Evolutionary conservation across 2,113 vertebrate species (phyloP).

Genomic region (Aegithalos caudatus): DNA sequence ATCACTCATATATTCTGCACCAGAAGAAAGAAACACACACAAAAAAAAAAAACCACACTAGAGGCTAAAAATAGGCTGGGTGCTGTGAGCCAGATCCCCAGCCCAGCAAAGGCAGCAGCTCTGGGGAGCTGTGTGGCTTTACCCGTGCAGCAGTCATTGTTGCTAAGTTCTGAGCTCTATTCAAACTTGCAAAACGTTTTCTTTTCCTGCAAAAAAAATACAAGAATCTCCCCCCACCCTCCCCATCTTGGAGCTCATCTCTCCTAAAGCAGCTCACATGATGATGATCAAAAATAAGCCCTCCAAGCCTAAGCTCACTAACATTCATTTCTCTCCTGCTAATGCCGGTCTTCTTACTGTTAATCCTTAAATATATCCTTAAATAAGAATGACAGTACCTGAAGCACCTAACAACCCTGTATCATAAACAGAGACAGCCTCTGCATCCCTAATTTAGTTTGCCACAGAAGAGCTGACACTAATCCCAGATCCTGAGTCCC

Average conservation of each 20-base stretch:
- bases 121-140: not conserved
- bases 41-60: not conserved
- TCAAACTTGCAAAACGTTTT: constrained; percentile 43
- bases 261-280: constrained; percentile 57
- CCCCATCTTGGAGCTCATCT: constrained; percentile 42
- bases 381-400: constrained; percentile 64
- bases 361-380: constrained; percentile 66
- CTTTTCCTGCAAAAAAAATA: constrained; percentile 17
- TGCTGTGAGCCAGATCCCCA: constrained; percentile 22
- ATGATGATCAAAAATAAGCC: constrained; percentile 61
- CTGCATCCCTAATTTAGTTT: constrained; percentile 58
- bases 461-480: constrained; percentile 58
- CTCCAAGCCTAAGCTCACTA: constrained; percentile 59
- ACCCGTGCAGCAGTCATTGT: not conserved
- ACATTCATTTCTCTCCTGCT: constrained; percentile 51
- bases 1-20: not conserved
- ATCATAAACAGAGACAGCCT: constrained; percentile 53
- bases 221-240: not conserved
- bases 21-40: not conserved
- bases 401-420: constrained; percentile 50
- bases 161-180: constrained; percentile 31
- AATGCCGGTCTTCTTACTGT: constrained; percentile 61
- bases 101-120: not conserved
- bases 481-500: constrained; percentile 37
- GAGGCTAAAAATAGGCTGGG: constrained; percentile 36